Evolutionary conservation across 2,888 invertebrate species (phyloP).

Genomic region (Campoplex capitator): DNA sequence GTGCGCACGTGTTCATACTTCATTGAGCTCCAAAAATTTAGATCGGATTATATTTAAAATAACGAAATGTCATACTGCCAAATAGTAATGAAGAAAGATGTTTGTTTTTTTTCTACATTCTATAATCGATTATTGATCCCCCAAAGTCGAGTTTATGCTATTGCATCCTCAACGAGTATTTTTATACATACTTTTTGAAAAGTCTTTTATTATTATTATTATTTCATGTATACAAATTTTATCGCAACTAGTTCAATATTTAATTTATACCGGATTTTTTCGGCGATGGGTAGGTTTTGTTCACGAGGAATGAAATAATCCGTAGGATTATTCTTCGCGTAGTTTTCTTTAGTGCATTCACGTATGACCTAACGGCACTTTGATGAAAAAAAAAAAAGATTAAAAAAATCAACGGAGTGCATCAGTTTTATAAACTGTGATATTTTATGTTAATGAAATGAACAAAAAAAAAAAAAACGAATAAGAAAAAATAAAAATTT

Average conservation of each 20-base stretch:
- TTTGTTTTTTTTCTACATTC: slow-evolving; percentile 59
- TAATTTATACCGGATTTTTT: slow-evolving; percentile 63
- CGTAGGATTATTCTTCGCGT: slow-evolving; percentile 13
- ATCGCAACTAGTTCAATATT: slow-evolving; percentile 68
- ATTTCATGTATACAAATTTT: slow-evolving; percentile 42
- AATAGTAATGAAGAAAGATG: slow-evolving; percentile 52
- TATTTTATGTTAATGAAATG: slow-evolving; percentile 76
- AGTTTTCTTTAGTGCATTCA: slow-evolving; percentile 44
- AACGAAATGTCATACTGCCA: slow-evolving; percentile 61
- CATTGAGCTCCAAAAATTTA: background rate
- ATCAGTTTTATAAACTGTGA: slow-evolving; percentile 84
- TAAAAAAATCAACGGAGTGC: slow-evolving; percentile 55
- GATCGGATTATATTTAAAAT: slow-evolving; percentile 18
- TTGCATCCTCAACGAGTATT: slow-evolving; percentile 64
- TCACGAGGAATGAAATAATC: slow-evolving; percentile 7
- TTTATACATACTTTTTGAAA: slow-evolving; percentile 55
- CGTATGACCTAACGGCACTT: slow-evolving; percentile 40
- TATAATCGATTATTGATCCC: slow-evolving; percentile 29
- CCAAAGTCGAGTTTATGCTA: slow-evolving; percentile 55
- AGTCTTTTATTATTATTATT: slow-evolving; percentile 36
- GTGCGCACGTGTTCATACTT: background rate
- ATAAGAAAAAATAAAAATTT: slow-evolving; percentile 14
- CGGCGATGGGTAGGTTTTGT: slow-evolving; percentile 21
- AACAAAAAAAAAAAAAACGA: slow-evolving; percentile 1
- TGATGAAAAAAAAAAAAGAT: slow-evolving; percentile 23